Evolutionary conservation across 1,140 invertebrate species (phyloP).

Genomic region (Hyphantria cunea): DNA sequence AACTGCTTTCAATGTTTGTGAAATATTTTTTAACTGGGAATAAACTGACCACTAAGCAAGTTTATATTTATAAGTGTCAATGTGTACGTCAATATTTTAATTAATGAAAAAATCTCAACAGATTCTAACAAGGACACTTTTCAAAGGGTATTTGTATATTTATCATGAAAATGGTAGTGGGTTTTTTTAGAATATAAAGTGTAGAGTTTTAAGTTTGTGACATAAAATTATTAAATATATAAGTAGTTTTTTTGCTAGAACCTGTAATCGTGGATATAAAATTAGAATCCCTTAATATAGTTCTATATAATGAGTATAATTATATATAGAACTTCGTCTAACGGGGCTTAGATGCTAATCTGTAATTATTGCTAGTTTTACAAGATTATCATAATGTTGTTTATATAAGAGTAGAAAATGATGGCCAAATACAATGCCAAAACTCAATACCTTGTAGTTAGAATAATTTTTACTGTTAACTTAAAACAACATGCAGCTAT

Average conservation of each 20-base stretch:
- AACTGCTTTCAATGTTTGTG: conserved; percentile 28
- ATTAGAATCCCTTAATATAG: conserved; percentile 63
- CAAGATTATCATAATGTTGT: conserved; percentile 39
- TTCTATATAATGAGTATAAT: conserved; percentile 48
- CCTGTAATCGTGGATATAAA: conserved; percentile 65
- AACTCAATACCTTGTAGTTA: conserved; percentile 42
- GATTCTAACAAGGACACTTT: conserved; percentile 60
- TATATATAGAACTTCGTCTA: conserved; percentile 60
- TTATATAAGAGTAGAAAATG: conserved; percentile 38
- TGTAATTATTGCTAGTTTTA: conserved; percentile 61
- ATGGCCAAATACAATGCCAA: conserved; percentile 42
- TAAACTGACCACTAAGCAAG: conserved; percentile 8
- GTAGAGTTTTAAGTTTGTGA: conserved; percentile 62
- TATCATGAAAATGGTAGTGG: conserved; percentile 61
- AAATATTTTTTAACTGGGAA: conserved; percentile 12
- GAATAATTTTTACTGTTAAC: conserved; percentile 43
- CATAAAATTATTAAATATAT: conserved; percentile 53
- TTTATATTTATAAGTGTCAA: conserved; percentile 17
- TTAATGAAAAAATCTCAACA: conserved; percentile 55
- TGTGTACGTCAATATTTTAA: conserved; percentile 22
- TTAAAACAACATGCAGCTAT: conserved; percentile 37
- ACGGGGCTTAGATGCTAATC: conserved; percentile 79
- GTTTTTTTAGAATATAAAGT: conserved; percentile 57
- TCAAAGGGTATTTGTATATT: conserved; percentile 61
- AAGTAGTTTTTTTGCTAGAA: conserved; percentile 73